A percentile compares a stretch with the other conserved stretches of the same genome.
Evolutionary conservation across 2,888 invertebrate genomes (phyloP).

Genomic region (Nemurella pictetii): DNA sequence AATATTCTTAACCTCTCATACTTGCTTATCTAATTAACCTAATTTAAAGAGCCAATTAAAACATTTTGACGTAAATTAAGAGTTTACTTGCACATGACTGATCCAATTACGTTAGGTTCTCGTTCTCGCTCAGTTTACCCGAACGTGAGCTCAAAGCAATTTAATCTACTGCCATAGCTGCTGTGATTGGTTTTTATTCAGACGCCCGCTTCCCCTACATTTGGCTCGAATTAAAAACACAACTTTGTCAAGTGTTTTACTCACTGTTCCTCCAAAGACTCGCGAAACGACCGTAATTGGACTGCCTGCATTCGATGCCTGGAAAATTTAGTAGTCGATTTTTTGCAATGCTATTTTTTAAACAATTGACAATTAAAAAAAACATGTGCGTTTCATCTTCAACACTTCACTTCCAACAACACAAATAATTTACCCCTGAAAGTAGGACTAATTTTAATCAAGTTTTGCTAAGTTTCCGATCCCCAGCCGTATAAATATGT

Average conservation of each 20-base stretch:
- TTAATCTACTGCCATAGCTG: no score
- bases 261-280: slow-evolving; percentile 40
- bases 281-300: slow-evolving; percentile 40
- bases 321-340: no score
- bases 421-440: no score
- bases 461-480: no score
- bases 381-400: no score
- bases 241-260: slow-evolving; percentile 8
- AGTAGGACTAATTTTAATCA: no score
- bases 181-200: no score
- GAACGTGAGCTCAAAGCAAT: background rate
- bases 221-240: background rate
- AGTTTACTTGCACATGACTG: background rate
- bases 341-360: no score
- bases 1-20: background rate
- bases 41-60: background rate
- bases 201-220: background rate
- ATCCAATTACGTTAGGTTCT: background rate
- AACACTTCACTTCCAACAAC: no score
- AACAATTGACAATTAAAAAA: no score
- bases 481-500: no score
- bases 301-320: slow-evolving; percentile 39
- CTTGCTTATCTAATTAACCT: background rate
- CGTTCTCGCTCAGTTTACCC: background rate
- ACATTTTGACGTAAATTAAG: background rate